phyloP scores from a whole-genome alignment of 2,888 invertebrate species.

The Cryptophagus acutangulus region DNA sequence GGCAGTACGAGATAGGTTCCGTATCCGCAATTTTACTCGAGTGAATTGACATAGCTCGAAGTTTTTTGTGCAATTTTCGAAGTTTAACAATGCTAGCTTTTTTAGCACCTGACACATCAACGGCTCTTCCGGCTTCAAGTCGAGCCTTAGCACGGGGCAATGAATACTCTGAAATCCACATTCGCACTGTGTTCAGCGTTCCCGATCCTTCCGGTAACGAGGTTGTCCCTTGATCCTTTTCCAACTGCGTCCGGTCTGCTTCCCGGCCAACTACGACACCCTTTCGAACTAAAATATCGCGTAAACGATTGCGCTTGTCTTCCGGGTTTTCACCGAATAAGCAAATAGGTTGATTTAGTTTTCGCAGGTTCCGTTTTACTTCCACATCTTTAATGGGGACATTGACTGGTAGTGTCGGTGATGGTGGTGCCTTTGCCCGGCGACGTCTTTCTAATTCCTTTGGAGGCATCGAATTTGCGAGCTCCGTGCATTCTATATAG shows the following conservation, averaged over 20 bases:
- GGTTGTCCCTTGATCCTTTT: slow-evolving; percentile 83
- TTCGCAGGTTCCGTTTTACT: slow-evolving; percentile 85
- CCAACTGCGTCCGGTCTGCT: slow-evolving; percentile 72
- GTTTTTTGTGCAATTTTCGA: slow-evolving; percentile 87
- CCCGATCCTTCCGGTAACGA: slow-evolving; percentile 99
- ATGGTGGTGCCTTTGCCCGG: no score
- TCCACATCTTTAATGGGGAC: slow-evolving; percentile 98
- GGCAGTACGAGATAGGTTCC: slow-evolving; percentile 85
- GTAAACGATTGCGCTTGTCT: slow-evolving; percentile 84
- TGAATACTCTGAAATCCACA: slow-evolving; percentile 79
- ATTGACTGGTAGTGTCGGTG: slow-evolving; percentile 87
- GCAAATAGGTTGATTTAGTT: slow-evolving; percentile 94
- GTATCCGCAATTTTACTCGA: slow-evolving; percentile 94
- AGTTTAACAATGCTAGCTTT: slow-evolving; percentile 75
- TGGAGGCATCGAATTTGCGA: slow-evolving; percentile 79
- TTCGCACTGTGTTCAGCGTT: slow-evolving; percentile 71
- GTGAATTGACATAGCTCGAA: slow-evolving; percentile 77
- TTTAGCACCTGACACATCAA: slow-evolving; percentile 63
- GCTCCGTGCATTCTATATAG: slow-evolving; percentile 71
- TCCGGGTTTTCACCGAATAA: slow-evolving; percentile 98
- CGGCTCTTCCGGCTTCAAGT: slow-evolving; percentile 59
- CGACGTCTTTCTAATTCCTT: slow-evolving; percentile 95
- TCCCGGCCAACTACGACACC: slow-evolving; percentile 82
- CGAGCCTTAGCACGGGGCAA: slow-evolving; percentile 60
- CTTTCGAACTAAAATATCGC: slow-evolving; percentile 82